Conservation (phyloP, 1,140 invertebrate genomes). For the Drosophila pachea region DNA sequence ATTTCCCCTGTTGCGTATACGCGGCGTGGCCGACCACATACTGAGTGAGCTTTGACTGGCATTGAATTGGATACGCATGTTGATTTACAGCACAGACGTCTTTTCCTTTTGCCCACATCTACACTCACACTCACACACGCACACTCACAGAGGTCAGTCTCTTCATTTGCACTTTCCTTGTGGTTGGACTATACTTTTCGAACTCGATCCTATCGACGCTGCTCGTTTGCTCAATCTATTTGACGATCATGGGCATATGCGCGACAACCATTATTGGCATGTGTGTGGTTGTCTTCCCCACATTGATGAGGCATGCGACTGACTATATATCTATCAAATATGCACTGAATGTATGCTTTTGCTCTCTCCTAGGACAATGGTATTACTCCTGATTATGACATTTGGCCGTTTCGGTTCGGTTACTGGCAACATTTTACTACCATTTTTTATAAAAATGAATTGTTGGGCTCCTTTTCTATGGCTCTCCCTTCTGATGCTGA, state of each 20-base stretch:
- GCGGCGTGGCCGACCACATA: constrained; percentile 40
- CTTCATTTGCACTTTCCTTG: constrained; percentile 48
- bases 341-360: background rate
- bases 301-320: constrained; percentile 79
- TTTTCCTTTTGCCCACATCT: background rate
- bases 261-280: constrained; percentile 80
- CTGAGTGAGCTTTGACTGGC: constrained; percentile 45
- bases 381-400: constrained; percentile 65
- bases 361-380: constrained; percentile 54
- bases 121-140: no score
- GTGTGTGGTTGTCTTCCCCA: constrained; percentile 82
- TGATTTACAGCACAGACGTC: background rate
- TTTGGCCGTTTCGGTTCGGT: constrained; percentile 60
- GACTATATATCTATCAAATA: no score
- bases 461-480: constrained; percentile 59
- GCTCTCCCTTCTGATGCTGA: constrained; percentile 47
- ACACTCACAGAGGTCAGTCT: constrained; percentile 46
- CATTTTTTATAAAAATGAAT: constrained; percentile 49
- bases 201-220: constrained; percentile 21
- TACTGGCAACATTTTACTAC: constrained; percentile 52
- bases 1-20: constrained; percentile 53
- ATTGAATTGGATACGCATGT: background rate
- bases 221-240: constrained; percentile 42
- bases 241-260: constrained; percentile 80
- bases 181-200: constrained; percentile 54